A percentile compares a stretch with the other conserved stretches of the same genome.
phyloP scores from a whole-genome alignment of 2,888 invertebrate species.

The Hyalella azteca region DNA sequence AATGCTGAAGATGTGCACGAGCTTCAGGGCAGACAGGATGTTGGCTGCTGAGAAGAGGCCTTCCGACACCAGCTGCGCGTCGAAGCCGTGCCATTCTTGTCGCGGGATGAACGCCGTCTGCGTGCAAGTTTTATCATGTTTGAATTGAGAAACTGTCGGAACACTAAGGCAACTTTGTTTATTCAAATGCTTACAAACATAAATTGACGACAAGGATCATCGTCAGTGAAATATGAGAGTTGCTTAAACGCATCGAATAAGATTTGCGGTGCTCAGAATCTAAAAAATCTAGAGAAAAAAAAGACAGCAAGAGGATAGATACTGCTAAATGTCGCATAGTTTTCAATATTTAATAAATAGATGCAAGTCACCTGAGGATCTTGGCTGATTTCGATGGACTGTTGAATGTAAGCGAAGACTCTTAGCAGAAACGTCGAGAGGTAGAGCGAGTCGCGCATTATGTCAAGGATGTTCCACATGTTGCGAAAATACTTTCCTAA shows the following conservation, averaged over 20 bases:
- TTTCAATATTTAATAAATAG: too few relatives aligned
- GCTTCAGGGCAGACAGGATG: slow-evolving; percentile 71
- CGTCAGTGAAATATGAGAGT: too few relatives aligned
- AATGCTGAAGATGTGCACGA: slow-evolving; percentile 90
- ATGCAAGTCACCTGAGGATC: slow-evolving; percentile 77
- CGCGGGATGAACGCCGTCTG: slow-evolving; percentile 64
- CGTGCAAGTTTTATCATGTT: too few relatives aligned
- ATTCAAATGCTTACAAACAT: too few relatives aligned
- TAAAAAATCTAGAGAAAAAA: too few relatives aligned
- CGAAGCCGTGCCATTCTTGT: slow-evolving; percentile 67
- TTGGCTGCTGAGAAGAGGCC: slow-evolving; percentile 68
- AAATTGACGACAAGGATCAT: too few relatives aligned
- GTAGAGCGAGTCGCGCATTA: slow-evolving; percentile 86
- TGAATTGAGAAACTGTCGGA: too few relatives aligned
- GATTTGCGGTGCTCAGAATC: too few relatives aligned
- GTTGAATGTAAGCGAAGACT: slow-evolving; percentile 77
- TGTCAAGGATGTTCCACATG: slow-evolving; percentile 78
- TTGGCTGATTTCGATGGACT: slow-evolving; percentile 71
- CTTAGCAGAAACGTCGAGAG: slow-evolving; percentile 74
- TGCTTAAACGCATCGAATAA: too few relatives aligned
- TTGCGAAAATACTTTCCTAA: slow-evolving; percentile 66
- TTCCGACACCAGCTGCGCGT: slow-evolving; percentile 67
- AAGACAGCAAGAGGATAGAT: too few relatives aligned
- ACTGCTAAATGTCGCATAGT: too few relatives aligned
- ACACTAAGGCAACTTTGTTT: too few relatives aligned